These are phyloP conservation scores for Pimpla rufipes DNA, from an alignment of 2,888 invertebrate species.

Conservation along the genomic window DNA sequence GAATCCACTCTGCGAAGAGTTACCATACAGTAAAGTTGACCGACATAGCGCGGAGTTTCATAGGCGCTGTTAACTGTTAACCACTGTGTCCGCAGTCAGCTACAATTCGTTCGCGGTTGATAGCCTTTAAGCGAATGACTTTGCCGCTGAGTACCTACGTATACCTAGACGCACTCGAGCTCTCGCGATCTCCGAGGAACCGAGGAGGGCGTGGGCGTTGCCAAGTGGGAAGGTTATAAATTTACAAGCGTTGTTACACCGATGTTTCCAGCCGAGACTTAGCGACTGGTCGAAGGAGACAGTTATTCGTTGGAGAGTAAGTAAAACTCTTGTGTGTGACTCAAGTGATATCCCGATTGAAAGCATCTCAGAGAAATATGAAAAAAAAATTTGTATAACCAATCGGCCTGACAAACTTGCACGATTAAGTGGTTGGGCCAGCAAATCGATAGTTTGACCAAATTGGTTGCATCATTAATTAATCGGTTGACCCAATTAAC, in stretches of 20 bases:
- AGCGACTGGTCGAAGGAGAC: background rate
- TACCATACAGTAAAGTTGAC: background rate
- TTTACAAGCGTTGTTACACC: background rate
- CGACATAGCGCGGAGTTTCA: background rate
- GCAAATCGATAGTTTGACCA: no score
- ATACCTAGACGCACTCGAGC: background rate
- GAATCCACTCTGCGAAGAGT: no score
- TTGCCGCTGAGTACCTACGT: background rate
- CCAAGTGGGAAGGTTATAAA: constrained; percentile 25
- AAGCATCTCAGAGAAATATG: no score
- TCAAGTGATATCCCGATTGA: background rate
- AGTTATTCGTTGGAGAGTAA: background rate
- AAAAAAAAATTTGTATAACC: background rate
- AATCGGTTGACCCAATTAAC: no score
- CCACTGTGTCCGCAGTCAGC: background rate
- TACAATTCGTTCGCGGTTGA: background rate
- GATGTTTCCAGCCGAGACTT: background rate
- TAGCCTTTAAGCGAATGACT: background rate
- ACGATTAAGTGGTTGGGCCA: no score
- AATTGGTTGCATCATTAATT: no score
- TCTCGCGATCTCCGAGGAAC: constrained; percentile 3
- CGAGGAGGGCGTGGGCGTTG: constrained; percentile 17
- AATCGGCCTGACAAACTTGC: no score
- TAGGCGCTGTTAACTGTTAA: background rate
- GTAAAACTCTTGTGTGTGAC: background rate